phyloP scores from a whole-genome alignment of 2,797 vertebrate genomes.

The Pampus argenteus region DNA sequence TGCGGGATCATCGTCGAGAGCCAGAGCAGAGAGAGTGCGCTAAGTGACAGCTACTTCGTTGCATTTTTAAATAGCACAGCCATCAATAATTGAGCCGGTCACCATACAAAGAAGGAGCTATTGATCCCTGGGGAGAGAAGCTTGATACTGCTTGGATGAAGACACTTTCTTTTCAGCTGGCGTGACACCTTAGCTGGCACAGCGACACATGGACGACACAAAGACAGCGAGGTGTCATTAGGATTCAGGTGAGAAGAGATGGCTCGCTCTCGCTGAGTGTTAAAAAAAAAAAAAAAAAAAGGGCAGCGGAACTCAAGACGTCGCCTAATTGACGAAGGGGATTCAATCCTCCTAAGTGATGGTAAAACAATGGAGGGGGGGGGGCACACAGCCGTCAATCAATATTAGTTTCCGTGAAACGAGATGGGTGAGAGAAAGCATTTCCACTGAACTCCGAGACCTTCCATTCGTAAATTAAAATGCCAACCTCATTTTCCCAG shows the following conservation, averaged over 20 bases:
- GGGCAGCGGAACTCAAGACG: constrained; percentile 75
- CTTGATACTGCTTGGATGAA: constrained; percentile 74
- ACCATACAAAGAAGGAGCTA: constrained; percentile 74
- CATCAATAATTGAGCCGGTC: constrained; percentile 80
- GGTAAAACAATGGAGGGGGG: constrained; percentile 61
- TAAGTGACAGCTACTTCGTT: constrained; percentile 82
- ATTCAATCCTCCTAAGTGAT: constrained; percentile 81
- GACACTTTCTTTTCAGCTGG: constrained; percentile 89
- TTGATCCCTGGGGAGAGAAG: constrained; percentile 78
- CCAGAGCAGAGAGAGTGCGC: constrained; percentile 82
- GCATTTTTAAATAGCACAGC: constrained; percentile 82
- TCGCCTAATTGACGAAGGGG: constrained; percentile 67
- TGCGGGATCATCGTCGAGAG: constrained; percentile 66
- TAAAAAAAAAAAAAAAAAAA: no score
- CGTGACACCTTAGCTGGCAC: constrained; percentile 83
- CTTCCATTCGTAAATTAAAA: constrained; percentile 74
- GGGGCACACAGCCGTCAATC: constrained; percentile 45
- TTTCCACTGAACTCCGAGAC: constrained; percentile 66
- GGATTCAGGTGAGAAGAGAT: constrained; percentile 70
- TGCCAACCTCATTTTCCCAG: constrained; percentile 48
- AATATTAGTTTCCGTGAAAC: constrained; percentile 53
- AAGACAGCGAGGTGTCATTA: constrained; percentile 69
- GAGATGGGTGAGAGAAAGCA: constrained; percentile 61
- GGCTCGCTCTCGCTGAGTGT: constrained; percentile 67
- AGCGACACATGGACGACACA: constrained; percentile 72